These are phyloP conservation scores for Blomia tropicalis DNA, from an alignment of 2,888 invertebrate species.

Conservation along the genomic window DNA sequence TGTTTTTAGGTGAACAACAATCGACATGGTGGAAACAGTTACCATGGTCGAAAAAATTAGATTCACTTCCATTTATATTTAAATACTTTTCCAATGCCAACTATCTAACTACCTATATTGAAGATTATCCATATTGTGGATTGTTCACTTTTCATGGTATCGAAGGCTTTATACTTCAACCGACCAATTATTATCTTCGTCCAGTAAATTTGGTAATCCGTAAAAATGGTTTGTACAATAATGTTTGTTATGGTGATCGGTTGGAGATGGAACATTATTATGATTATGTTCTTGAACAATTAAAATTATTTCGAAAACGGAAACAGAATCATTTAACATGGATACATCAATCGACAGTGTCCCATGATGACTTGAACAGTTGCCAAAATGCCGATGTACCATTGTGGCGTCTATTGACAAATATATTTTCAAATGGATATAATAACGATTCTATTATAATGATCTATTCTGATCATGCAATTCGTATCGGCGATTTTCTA, in stretches of 20 bases:
- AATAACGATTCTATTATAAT: not conserved
- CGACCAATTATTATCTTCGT: not conserved
- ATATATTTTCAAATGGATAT: not conserved
- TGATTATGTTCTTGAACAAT: conserved; percentile 3
- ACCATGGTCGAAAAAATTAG: not conserved
- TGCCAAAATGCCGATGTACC: not conserved
- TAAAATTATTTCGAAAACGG: not conserved
- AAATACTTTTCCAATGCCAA: not conserved
- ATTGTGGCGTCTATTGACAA: not conserved
- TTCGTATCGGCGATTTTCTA: not conserved
- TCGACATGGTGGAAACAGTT: not conserved
- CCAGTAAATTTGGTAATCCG: not conserved
- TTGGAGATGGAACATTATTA: conserved; percentile 11
- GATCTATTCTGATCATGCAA: conserved; percentile 1
- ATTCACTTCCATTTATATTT: conserved; percentile 3
- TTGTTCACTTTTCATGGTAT: not conserved
- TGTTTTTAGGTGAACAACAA: not conserved
- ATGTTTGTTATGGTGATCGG: not conserved
- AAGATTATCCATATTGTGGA: not conserved
- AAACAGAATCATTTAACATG: not conserved
- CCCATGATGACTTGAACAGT: not conserved
- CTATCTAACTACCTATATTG: conserved; percentile 6
- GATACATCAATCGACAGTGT: conserved; percentile 1
- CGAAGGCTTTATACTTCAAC: not conserved
- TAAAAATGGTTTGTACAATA: not conserved